Evolutionary conservation across 1,140 invertebrate species (phyloP).

Genomic region (Anastrepha ludens): DNA sequence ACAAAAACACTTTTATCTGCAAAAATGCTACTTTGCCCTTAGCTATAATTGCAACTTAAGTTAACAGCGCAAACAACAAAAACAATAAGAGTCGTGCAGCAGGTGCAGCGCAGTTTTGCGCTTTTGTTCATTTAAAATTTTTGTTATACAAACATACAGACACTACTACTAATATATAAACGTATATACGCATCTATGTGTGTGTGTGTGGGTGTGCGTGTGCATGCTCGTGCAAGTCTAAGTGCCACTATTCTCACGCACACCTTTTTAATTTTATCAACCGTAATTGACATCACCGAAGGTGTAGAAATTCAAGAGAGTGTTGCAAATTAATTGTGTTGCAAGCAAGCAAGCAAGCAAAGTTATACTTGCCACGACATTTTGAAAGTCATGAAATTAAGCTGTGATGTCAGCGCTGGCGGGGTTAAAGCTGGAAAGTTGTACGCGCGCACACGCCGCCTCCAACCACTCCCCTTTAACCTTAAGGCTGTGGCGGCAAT

Average conservation of each 20-base stretch:
- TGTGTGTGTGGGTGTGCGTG: neutral
- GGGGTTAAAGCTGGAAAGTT: neutral
- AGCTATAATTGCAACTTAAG: slow-evolving; percentile 30
- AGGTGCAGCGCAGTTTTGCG: neutral
- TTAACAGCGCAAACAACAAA: neutral
- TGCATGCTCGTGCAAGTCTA: neutral
- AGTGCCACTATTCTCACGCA: slow-evolving; percentile 30
- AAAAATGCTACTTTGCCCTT: neutral
- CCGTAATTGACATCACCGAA: slow-evolving; percentile 39
- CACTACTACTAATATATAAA: no score
- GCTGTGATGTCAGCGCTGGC: slow-evolving; percentile 11
- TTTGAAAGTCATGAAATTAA: slow-evolving; percentile 50
- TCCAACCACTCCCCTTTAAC: neutral
- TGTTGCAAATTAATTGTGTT: slow-evolving; percentile 48
- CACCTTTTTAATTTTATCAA: slow-evolving; percentile 50
- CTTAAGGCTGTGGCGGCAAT: neutral
- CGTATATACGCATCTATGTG: neutral
- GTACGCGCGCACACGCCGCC: neutral
- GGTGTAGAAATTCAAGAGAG: slow-evolving; percentile 33
- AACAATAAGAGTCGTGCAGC: neutral
- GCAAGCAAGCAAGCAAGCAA: neutral
- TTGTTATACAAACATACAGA: neutral
- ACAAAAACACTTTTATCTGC: slow-evolving; percentile 6
- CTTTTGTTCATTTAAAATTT: neutral
- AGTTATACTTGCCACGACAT: slow-evolving; percentile 35